phyloP scores from a whole-genome alignment of 2,113 vertebrate species.

The Centropristis striata region DNA sequence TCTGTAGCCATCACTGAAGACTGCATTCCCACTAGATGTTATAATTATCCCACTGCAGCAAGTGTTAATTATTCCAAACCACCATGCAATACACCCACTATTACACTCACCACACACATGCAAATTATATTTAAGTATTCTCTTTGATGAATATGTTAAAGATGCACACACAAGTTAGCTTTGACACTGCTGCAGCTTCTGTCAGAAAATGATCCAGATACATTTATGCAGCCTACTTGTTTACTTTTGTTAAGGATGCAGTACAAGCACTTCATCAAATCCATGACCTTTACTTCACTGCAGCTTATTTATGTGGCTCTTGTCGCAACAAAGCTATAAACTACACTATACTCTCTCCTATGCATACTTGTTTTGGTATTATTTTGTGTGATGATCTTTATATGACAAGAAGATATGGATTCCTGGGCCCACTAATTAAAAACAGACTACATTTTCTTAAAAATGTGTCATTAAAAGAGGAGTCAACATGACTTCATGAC shows the following conservation, averaged over 20 bases:
- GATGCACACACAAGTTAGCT: not conserved
- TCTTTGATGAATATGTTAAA: not conserved
- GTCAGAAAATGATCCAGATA: not conserved
- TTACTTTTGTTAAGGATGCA: not conserved
- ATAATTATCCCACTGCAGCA: constrained; percentile 30
- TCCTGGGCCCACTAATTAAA: not conserved
- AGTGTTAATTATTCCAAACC: constrained; percentile 35
- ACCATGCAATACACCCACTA: constrained; percentile 23
- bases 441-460: not conserved
- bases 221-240: not conserved
- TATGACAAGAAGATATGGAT: too few relatives aligned
- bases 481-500: not conserved
- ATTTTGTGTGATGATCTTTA: not conserved
- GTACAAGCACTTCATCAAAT: not conserved
- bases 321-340: too few relatives aligned
- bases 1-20: constrained; percentile 14
- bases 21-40: constrained; percentile 17
- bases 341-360: too few relatives aligned
- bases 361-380: not conserved
- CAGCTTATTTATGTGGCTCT: not conserved
- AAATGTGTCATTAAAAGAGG: not conserved
- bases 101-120: constrained; percentile 15
- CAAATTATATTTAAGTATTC: not conserved
- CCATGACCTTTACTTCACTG: not conserved
- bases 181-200: not conserved